Evolutionary conservation across 2,797 vertebrate genomes (phyloP).

Genomic region (Kryptopterus vitreolus): DNA sequence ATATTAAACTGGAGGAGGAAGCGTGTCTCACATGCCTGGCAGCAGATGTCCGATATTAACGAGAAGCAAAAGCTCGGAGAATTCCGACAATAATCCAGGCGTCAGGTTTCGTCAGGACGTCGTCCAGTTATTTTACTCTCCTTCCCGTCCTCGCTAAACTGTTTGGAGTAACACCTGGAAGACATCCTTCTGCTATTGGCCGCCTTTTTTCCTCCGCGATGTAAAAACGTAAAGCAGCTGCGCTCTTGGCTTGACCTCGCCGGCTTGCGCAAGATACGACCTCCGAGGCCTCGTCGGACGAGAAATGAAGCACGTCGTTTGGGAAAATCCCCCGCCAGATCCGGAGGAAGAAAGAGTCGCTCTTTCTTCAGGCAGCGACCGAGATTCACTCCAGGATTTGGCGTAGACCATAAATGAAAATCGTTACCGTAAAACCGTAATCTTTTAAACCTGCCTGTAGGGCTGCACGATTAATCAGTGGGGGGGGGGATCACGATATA

Average conservation of each 20-base stretch:
- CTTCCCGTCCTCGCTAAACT: constrained; percentile 35
- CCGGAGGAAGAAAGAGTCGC: too few species aligned
- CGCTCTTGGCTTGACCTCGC: constrained; percentile 36
- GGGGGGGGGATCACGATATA: too few species aligned
- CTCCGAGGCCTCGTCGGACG: constrained; percentile 23
- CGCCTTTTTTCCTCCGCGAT: constrained; percentile 17
- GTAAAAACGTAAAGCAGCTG: constrained; percentile 59
- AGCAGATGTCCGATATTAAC: constrained; percentile 12
- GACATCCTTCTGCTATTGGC: constrained; percentile 45
- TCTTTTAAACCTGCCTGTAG: too few species aligned
- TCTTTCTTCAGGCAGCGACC: too few species aligned
- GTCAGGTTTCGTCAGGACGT: constrained; percentile 43
- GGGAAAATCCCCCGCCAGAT: constrained; percentile 41
- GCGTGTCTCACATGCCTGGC: constrained; percentile 18
- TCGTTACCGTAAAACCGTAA: too few species aligned
- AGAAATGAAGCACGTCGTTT: constrained; percentile 43
- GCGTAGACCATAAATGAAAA: too few species aligned
- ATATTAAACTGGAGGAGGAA: constrained; percentile 3
- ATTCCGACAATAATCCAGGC: constrained; percentile 36
- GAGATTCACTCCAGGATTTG: too few species aligned
- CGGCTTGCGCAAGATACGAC: constrained; percentile 43
- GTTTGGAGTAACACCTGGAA: constrained; percentile 38
- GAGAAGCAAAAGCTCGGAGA: constrained; percentile 40
- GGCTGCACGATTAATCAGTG: too few species aligned
- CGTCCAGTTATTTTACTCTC: constrained; percentile 45